Conservation (phyloP, 2,797 vertebrate genomes). For the Sebastes glaucus region DNA sequence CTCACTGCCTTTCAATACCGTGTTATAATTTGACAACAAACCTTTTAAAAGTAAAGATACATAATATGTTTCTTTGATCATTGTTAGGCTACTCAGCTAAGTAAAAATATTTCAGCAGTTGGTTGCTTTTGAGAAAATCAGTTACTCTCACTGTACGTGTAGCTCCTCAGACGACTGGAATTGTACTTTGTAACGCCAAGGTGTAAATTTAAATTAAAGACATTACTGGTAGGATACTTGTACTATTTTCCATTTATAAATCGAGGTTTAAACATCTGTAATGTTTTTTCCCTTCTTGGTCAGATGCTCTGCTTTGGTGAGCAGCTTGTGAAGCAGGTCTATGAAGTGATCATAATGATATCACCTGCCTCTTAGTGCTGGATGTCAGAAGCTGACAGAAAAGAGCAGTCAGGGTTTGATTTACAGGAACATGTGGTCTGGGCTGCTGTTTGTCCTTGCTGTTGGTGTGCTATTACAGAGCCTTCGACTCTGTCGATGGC, state of each 20-base stretch:
- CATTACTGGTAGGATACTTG: neutral
- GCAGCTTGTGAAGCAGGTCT: constrained; percentile 13
- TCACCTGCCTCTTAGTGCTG: constrained; percentile 60
- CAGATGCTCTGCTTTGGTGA: constrained; percentile 1
- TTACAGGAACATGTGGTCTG: constrained; percentile 75
- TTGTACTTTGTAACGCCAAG: neutral
- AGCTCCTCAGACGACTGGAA: neutral
- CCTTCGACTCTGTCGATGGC: constrained; percentile 41
- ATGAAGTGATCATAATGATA: constrained; percentile 55
- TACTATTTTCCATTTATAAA: neutral
- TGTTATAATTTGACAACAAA: neutral
- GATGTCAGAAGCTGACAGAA: constrained; percentile 50
- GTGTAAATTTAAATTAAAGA: neutral
- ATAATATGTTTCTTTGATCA: rapidly evolving
- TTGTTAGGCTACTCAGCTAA: too few relatives aligned
- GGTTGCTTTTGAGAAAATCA: neutral
- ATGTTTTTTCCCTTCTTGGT: neutral
- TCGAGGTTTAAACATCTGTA: neutral
- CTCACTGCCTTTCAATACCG: neutral
- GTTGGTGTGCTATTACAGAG: constrained; percentile 75
- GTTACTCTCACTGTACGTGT: too few relatives aligned
- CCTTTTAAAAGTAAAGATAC: neutral
- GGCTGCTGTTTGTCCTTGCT: constrained; percentile 71
- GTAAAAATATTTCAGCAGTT: neutral
- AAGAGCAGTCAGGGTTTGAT: constrained; percentile 69